Conservation (phyloP, 1,140 invertebrate genomes). For the Protaetia brevitarsis region DNA sequence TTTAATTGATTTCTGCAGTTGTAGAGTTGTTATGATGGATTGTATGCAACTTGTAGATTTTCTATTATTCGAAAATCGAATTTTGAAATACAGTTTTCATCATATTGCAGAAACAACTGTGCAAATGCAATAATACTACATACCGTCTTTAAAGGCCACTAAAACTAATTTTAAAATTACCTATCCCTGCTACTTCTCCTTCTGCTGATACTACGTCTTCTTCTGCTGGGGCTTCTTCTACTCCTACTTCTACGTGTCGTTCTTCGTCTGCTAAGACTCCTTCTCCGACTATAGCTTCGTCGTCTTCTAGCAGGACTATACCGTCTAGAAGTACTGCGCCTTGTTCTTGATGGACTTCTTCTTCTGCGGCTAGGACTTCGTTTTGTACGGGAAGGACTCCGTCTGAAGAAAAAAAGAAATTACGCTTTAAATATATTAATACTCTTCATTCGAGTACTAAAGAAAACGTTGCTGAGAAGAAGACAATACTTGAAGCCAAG, state of each 20-base stretch:
- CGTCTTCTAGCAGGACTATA: constrained; percentile 40
- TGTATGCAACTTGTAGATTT: no score
- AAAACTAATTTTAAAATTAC: constrained; percentile 11
- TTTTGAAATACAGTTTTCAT: no score
- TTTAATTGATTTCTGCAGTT: no score
- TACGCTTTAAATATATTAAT: background rate
- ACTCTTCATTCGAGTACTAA: background rate
- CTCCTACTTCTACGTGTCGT: constrained; percentile 32
- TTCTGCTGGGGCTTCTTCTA: constrained; percentile 31
- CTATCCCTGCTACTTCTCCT: constrained; percentile 35
- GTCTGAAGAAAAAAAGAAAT: constrained; percentile 24
- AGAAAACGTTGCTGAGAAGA: no score
- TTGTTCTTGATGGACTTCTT: constrained; percentile 32
- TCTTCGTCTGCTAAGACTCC: constrained; percentile 33
- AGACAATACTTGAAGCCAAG: no score
- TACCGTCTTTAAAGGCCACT: no score
- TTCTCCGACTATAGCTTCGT: constrained; percentile 33
- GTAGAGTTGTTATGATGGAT: no score
- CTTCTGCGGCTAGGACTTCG: constrained; percentile 34
- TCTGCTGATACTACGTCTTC: constrained; percentile 35
- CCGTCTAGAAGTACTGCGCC: constrained; percentile 36
- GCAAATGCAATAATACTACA: no score
- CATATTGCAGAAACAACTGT: no score
- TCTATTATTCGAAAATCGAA: no score
- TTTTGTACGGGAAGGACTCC: constrained; percentile 35